These are phyloP conservation scores for Leptodirus hochenwartii DNA, from an alignment of 2,888 invertebrate genomes.

Conservation along the genomic window DNA sequence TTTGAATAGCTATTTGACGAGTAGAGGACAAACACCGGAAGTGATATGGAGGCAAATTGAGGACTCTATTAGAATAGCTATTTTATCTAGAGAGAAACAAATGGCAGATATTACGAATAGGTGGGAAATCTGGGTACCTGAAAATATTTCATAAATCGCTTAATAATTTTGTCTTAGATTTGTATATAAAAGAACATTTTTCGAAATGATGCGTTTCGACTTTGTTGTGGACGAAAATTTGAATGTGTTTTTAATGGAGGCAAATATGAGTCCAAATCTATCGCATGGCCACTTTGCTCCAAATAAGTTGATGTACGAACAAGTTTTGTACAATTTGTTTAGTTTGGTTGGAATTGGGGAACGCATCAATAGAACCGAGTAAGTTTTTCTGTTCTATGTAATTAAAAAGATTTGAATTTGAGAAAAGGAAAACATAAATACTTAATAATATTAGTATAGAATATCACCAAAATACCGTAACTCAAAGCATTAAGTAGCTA, in stretches of 20 bases:
- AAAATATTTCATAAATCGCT: slow-evolving; percentile 1
- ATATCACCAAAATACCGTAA: too few relatives aligned
- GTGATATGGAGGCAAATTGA: slow-evolving; percentile 67
- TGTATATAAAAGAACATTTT: slow-evolving; percentile 51
- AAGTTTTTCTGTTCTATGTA: neutral
- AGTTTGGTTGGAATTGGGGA: slow-evolving; percentile 58
- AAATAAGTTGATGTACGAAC: slow-evolving; percentile 78
- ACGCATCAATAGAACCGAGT: slow-evolving; percentile 25
- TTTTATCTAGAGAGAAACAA: slow-evolving; percentile 48
- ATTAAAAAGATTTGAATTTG: too few relatives aligned
- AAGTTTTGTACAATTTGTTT: slow-evolving; percentile 72
- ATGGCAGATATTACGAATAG: slow-evolving; percentile 39
- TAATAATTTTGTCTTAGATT: slow-evolving; percentile 18
- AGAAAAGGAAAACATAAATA: too few relatives aligned
- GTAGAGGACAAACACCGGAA: slow-evolving; percentile 48
- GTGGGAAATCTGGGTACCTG: slow-evolving; percentile 5
- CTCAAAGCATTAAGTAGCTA: too few relatives aligned
- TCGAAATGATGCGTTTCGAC: slow-evolving; percentile 91
- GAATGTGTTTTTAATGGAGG: slow-evolving; percentile 80
- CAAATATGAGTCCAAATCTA: slow-evolving; percentile 96
- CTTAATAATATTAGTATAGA: too few relatives aligned
- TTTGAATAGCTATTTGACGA: slow-evolving; percentile 56
- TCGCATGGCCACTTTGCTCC: slow-evolving; percentile 84
- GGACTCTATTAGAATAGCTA: slow-evolving; percentile 52
- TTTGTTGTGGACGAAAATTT: slow-evolving; percentile 77